Evolutionary conservation across 2,797 vertebrate genomes (phyloP).

Genomic region (Lycodopsis pacificus): DNA sequence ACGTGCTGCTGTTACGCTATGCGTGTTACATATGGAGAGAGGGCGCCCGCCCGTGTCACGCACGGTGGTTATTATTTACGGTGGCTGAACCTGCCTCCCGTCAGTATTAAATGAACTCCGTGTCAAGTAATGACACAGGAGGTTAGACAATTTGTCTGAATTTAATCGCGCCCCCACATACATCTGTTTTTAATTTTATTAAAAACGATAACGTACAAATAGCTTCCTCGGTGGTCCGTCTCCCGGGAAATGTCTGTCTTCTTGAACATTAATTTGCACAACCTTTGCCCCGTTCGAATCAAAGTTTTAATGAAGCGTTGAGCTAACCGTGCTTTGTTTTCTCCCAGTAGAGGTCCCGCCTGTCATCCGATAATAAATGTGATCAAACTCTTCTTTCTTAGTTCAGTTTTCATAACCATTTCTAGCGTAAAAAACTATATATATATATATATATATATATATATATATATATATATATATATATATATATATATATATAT

Average conservation of each 20-base stretch:
- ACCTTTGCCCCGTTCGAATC: constrained; percentile 47
- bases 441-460: not conserved
- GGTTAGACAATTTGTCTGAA: constrained; percentile 65
- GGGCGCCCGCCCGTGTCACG: constrained; percentile 8
- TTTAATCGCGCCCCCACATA: constrained; percentile 69
- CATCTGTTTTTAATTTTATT: constrained; percentile 64
- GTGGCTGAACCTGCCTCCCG: constrained; percentile 26
- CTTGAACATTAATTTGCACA: constrained; percentile 60
- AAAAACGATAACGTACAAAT: constrained; percentile 66
- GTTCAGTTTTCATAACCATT: not conserved
- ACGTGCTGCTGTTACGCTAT: not conserved
- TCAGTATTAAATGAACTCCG: constrained; percentile 58
- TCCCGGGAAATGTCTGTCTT: constrained; percentile 59
- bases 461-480: too few relatives aligned
- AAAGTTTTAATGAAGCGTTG: constrained; percentile 61
- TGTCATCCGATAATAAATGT: constrained; percentile 7
- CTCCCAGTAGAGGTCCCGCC: constrained; percentile 10
- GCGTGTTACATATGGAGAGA: constrained; percentile 22
- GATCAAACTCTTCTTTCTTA: constrained; percentile 1
- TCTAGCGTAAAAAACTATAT: not conserved
- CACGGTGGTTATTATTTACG: constrained; percentile 49
- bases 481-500: too few relatives aligned
- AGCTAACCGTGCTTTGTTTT: constrained; percentile 32
- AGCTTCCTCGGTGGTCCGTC: constrained; percentile 51
- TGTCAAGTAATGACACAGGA: constrained; percentile 54